Evolutionary conservation across 2,888 invertebrate species (phyloP).

Genomic region (Liopterus haemorrhoidalis): DNA sequence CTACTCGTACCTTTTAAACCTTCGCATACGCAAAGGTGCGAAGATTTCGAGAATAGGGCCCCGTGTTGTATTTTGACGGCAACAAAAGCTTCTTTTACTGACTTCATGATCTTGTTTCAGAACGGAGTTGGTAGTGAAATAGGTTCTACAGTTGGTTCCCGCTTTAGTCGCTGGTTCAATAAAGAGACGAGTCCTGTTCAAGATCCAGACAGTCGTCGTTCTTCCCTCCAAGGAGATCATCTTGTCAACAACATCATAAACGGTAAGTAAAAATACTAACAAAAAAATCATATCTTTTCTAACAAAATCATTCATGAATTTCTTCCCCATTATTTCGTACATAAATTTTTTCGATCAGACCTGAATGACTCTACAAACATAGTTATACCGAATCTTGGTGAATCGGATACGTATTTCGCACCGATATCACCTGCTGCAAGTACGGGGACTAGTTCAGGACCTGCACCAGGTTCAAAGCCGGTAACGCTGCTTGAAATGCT

Average conservation of each 20-base stretch:
- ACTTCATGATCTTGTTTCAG: slow-evolving; percentile 42
- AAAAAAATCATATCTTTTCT: too few species aligned
- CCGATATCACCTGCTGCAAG: slow-evolving; percentile 63
- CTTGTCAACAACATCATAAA: slow-evolving; percentile 60
- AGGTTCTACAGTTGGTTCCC: slow-evolving; percentile 55
- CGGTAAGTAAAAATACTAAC: slow-evolving; percentile 50
- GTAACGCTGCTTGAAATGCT: slow-evolving; percentile 63
- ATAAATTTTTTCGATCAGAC: too few species aligned
- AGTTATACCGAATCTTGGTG: slow-evolving; percentile 41
- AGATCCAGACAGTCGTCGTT: slow-evolving; percentile 47
- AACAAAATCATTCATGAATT: too few species aligned
- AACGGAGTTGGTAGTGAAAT: slow-evolving; percentile 60
- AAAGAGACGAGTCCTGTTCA: slow-evolving; percentile 55
- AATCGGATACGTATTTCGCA: slow-evolving; percentile 60
- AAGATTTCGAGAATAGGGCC: background rate
- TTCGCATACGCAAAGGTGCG: background rate
- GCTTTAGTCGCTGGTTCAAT: slow-evolving; percentile 78
- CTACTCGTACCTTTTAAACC: too few species aligned
- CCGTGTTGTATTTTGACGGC: too few species aligned
- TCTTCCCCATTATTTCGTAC: too few species aligned
- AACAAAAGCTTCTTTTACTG: slow-evolving; percentile 2
- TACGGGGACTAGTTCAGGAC: slow-evolving; percentile 33
- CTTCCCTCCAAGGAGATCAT: slow-evolving; percentile 56
- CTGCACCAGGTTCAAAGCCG: slow-evolving; percentile 33
- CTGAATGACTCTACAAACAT: slow-evolving; percentile 46